phyloP scores from a whole-genome alignment of 2,888 invertebrate species.

The Ectemnius lituratus region DNA sequence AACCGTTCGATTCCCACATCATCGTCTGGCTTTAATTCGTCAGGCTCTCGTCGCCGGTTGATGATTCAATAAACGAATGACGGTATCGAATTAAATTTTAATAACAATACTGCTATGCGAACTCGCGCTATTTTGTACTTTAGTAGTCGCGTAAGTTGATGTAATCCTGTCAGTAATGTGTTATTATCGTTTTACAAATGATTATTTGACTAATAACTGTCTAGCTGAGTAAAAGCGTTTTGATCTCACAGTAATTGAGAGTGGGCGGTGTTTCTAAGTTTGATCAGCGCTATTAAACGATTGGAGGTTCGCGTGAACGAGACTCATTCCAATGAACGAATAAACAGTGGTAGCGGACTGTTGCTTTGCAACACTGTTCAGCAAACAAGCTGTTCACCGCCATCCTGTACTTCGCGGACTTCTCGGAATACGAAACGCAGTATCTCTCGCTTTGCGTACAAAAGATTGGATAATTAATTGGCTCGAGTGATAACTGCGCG shows the following conservation, averaged over 20 bases:
- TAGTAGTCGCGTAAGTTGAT: too few relatives aligned
- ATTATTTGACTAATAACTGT: too few relatives aligned
- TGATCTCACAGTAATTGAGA: not conserved
- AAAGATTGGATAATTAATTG: conserved; percentile 5
- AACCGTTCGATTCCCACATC: not conserved
- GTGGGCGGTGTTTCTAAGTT: not conserved
- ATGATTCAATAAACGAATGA: not conserved
- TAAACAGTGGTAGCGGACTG: not conserved
- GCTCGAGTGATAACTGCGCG: conserved; percentile 19
- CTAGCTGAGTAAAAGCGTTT: not conserved
- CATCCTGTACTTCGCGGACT: too few relatives aligned
- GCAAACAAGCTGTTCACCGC: too few relatives aligned
- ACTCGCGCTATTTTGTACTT: too few relatives aligned
- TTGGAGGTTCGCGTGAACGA: not conserved
- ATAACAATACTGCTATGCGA: too few relatives aligned
- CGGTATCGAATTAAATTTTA: not conserved
- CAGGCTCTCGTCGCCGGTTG: not conserved
- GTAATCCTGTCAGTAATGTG: not conserved
- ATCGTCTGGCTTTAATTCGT: not conserved
- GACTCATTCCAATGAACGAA: not conserved
- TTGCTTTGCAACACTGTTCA: too few relatives aligned
- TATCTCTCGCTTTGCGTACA: not conserved
- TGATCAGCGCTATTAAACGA: not conserved
- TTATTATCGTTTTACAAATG: not conserved
- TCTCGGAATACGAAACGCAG: not conserved